Evolutionary conservation across 1,140 invertebrate species (phyloP), one percentile per base, ranked within the genome.

Genomic region (Drosophila bifasciata): DNA sequence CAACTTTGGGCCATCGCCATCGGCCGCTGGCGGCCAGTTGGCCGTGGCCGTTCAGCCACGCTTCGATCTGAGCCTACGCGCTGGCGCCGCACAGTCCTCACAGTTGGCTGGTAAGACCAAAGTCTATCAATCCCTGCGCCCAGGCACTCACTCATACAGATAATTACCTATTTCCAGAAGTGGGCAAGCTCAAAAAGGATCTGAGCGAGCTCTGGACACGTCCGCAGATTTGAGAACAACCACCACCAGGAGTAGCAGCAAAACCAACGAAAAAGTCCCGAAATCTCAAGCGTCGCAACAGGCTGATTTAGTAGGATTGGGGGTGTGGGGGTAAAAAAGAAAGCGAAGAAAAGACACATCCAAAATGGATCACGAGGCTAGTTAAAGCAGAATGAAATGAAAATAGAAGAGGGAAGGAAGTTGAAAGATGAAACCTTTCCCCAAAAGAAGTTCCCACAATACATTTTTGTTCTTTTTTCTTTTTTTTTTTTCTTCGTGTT

Each of bases 171-270:
- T 17, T 69, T 77, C 3, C 49, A 91, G 89, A 91, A n/a, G 78
- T 91, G 15, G 85, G 81, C 21, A 91, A 91, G 58, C 53, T 91
- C 48, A 84, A 89, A 41, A 91, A 91, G 67, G 89, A 91, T 52
- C 49, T 91, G 48, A 91, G 74, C 44, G 89, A 91, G 28, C 74
- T 90, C 1, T 91, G 89, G 89, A 85, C 89, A 9, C 68, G 89
- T 17, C 89, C 89, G 67, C 89, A 91, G 59, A 89, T 91, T 59
- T 91, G 89, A 91, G 86, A 78, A 32, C 59, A 70, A 28, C 28
- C 28, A 28, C 3, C 8, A 9, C 1, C 25, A 9, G 8, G 7
- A 28, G 25, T 7, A 8, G 0, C 25, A 28, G 25, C 7, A 28
- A 16, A 15, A 56, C 13, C 28, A 19, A 17, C 5, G 15, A 68